A percentile compares a stretch with the other conserved stretches of the same genome.
phyloP scores from a whole-genome alignment of 2,113 vertebrate genomes.

The Epinephelus fuscoguttatus region DNA sequence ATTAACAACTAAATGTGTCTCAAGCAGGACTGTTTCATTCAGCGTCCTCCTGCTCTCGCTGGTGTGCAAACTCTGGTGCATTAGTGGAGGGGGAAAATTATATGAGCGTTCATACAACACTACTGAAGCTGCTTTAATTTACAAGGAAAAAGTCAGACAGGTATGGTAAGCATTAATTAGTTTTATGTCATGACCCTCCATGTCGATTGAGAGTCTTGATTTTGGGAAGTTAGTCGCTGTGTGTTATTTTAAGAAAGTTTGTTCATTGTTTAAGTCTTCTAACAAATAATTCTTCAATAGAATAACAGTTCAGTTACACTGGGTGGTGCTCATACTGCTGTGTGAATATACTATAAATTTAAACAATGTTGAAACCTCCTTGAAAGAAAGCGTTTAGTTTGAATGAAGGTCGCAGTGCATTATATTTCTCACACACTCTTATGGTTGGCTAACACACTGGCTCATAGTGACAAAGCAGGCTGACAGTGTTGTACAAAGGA shows the following conservation, averaged over 20 bases:
- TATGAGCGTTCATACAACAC: slow-evolving; percentile 1
- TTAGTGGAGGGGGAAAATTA: background rate
- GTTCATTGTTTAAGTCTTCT: background rate
- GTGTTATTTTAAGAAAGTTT: background rate
- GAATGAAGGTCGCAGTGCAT: background rate
- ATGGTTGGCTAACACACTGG: background rate
- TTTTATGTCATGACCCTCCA: background rate
- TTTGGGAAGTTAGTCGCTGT: background rate
- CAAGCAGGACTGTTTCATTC: slow-evolving; percentile 42
- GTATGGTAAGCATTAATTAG: background rate
- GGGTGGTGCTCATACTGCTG: background rate
- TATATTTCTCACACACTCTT: background rate
- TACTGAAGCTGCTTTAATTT: slow-evolving; percentile 6
- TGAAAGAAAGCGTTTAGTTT: background rate
- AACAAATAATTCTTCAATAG: background rate
- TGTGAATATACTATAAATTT: background rate
- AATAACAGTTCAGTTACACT: background rate
- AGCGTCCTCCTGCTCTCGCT: slow-evolving; percentile 24
- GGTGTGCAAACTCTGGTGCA: background rate
- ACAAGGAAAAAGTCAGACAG: background rate
- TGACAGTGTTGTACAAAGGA: background rate
- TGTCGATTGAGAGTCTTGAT: background rate
- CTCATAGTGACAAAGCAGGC: background rate
- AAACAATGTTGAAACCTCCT: background rate
- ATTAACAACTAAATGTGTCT: slow-evolving; percentile 57